Conservation (phyloP, 2,888 invertebrate species). For the Hymenopus coronatus region DNA sequence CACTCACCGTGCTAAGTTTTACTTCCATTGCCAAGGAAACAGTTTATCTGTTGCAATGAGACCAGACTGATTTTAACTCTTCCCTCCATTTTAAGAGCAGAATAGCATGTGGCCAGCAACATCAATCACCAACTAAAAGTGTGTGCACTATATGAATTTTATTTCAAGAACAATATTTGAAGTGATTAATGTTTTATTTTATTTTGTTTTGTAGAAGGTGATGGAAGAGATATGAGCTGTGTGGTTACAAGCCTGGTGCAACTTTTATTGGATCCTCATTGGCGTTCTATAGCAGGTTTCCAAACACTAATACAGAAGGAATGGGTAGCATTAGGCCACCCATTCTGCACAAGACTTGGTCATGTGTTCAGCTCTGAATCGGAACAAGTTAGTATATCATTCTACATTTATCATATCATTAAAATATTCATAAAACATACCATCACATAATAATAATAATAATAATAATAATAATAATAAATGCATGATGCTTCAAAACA, state of each 20-base stretch:
- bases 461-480: background rate
- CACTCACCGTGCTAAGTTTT: no score
- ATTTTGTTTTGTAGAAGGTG: constrained; percentile 55
- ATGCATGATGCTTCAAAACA: no score
- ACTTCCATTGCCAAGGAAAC: no score
- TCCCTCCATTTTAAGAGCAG: no score
- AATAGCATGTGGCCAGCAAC: no score
- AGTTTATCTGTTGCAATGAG: no score
- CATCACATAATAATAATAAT: no score
- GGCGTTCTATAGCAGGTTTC: constrained; percentile 80
- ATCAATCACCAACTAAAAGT: no score
- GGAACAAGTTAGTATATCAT: constrained; percentile 32
- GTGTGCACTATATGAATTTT: background rate
- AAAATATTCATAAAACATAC: background rate
- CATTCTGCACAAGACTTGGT: constrained; percentile 60
- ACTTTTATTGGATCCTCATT: constrained; percentile 79
- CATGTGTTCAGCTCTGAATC: constrained; percentile 39
- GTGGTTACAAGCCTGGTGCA: constrained; percentile 84
- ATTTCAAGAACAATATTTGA: background rate
- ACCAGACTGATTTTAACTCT: no score
- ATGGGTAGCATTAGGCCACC: constrained; percentile 92
- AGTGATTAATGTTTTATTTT: constrained; percentile 34
- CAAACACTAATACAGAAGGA: constrained; percentile 91
- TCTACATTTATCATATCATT: background rate
- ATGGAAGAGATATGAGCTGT: constrained; percentile 85